phyloP scores from a whole-genome alignment of 1,140 invertebrate species.

The Tyrophagus putrescentiae region DNA sequence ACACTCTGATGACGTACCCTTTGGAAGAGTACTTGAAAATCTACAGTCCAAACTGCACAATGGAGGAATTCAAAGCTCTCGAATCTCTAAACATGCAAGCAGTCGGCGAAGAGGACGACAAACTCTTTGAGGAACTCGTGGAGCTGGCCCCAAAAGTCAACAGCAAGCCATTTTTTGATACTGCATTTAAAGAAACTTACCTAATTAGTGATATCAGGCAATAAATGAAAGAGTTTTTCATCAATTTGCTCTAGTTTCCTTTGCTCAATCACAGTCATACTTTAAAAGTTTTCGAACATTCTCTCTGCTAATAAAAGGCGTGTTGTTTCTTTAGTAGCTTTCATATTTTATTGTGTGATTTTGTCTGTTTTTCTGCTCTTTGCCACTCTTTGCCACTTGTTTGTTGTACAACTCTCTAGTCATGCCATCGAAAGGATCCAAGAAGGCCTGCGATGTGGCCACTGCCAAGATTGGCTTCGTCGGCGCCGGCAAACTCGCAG shows the following conservation, averaged over 20 bases:
- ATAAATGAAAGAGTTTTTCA: too few relatives aligned
- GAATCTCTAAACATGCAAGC: not conserved
- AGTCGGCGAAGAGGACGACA: constrained; percentile 3
- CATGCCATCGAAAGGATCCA: too few relatives aligned
- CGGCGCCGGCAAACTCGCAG: constrained; percentile 23
- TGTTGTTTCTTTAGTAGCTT: too few relatives aligned
- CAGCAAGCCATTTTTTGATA: constrained; percentile 6
- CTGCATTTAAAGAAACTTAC: not conserved
- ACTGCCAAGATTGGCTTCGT: constrained; percentile 24
- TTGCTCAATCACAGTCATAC: too few relatives aligned
- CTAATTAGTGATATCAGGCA: too few relatives aligned
- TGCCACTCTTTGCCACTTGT: too few relatives aligned
- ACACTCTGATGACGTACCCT: not conserved
- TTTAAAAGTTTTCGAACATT: too few relatives aligned
- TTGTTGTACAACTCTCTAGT: too few relatives aligned
- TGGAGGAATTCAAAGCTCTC: constrained; percentile 12
- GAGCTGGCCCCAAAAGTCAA: constrained; percentile 1
- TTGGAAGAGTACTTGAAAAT: not conserved
- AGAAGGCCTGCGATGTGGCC: constrained; percentile 1
- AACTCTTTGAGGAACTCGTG: constrained; percentile 15
- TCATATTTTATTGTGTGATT: too few relatives aligned
- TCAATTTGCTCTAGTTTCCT: too few relatives aligned
- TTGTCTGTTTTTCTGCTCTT: too few relatives aligned
- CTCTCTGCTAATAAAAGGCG: too few relatives aligned
- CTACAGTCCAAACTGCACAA: constrained; percentile 3